Conservation (phyloP, 2,113 vertebrate species). For the Coptodon rendalli region DNA sequence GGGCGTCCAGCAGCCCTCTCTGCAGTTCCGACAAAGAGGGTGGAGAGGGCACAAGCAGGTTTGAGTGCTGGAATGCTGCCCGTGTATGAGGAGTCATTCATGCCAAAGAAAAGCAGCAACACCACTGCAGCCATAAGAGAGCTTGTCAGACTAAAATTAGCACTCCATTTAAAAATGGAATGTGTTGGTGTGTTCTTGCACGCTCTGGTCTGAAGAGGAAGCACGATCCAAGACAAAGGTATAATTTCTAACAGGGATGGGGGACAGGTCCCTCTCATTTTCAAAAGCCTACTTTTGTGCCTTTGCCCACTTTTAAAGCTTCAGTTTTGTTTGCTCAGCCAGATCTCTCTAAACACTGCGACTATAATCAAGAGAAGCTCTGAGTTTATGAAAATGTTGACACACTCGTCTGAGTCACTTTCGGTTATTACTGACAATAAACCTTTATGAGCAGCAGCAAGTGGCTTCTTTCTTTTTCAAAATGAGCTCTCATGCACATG, state of each 20-base stretch:
- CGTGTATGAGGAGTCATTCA: conserved; percentile 15
- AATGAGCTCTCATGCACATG: neutral
- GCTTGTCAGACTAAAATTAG: neutral
- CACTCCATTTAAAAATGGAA: neutral
- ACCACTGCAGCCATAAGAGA: neutral
- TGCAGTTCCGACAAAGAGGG: conserved; percentile 9
- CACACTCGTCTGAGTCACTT: neutral
- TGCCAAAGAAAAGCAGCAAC: neutral
- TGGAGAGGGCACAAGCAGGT: neutral
- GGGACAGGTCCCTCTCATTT: neutral
- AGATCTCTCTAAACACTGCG: neutral
- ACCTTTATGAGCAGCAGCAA: neutral
- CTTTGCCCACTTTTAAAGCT: neutral
- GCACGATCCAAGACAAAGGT: neutral
- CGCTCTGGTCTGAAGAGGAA: neutral
- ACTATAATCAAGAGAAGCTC: neutral
- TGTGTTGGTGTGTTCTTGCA: neutral
- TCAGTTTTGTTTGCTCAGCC: neutral
- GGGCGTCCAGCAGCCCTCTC: conserved; percentile 51
- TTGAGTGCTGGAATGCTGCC: conserved; percentile 21
- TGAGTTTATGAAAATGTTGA: neutral
- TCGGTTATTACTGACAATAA: neutral
- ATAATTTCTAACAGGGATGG: neutral
- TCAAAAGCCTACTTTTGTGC: neutral
- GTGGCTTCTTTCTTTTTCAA: neutral